Evolutionary conservation across 53 echinoderm and acorn worm species (phyloP), one percentile per base, ranked within the genome.

Genomic region (Crossaster papposus): DNA sequence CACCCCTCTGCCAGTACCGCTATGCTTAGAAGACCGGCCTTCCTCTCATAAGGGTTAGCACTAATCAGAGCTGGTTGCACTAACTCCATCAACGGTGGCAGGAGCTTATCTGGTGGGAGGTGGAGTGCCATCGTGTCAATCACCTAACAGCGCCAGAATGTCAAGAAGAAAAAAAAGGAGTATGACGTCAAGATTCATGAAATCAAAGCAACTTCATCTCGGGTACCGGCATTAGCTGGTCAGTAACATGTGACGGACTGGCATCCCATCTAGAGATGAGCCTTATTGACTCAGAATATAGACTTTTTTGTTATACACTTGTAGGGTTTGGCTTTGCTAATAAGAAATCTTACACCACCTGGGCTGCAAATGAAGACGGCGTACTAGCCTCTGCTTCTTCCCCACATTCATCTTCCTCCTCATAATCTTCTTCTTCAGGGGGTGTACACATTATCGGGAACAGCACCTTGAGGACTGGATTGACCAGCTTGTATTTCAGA

Each of bases 1-100:
- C 99, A 99, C 5, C 99, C 99, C 72, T 99, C 99, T 34, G 96
- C 99, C 24, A 99, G 81, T 2, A 99, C 96, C 14, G 99, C 99
- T 75, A 99, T 79, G 85, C 99, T 93, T 32, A 99, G 91, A 15
- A 99, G 93, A 31, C 93, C 99, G 89, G 99, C 99, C 92, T 96
- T 99, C 85, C 96, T 93, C 34, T 96, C 93, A 71, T 82, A 93
- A 0, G 94, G 96, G 77, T 95, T 95, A 53, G 82, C 89, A 83
- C 93, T 96, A 75, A 91, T 91, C 51, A 99, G 80, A 7, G 99
- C 99, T 24, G 99, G 99, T 70, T 96, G 93, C 33, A 96, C 89
- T 14, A 96, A 85, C 77, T 99, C 93, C 82, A 99, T 90, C 80
- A 99, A 65, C 26, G 93, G 96, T 15, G 96, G 99, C 18, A 99